Percentiles rank a stretch among this genome's conserved stretches.
Conservation (phyloP, 2,113 vertebrate genomes). For the Chrysochloris asiatica region DNA sequence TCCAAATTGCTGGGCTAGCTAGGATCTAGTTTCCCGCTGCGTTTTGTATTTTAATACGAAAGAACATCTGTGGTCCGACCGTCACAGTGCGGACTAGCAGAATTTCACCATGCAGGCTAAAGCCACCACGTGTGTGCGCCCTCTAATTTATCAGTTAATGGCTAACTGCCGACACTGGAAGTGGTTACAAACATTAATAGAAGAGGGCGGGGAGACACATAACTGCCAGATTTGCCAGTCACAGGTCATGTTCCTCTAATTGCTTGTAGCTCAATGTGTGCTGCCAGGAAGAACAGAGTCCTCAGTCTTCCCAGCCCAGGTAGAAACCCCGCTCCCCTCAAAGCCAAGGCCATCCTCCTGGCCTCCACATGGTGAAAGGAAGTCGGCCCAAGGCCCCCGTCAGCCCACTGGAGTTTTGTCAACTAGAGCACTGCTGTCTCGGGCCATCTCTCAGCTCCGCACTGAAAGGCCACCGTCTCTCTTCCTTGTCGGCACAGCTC, state of each 20-base stretch:
- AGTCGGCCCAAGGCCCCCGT: too few species aligned
- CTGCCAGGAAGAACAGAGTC: too few species aligned
- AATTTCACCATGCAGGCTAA: too few species aligned
- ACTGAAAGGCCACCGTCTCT: background rate
- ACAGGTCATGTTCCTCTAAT: fast-evolving
- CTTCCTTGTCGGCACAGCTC: too few species aligned
- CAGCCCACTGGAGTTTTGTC: background rate
- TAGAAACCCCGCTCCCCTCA: fast-evolving
- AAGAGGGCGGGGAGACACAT: background rate
- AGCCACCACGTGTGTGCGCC: fast-evolving
- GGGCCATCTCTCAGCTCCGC: too few species aligned
- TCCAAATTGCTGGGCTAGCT: background rate
- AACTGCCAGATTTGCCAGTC: background rate
- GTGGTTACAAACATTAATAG: background rate
- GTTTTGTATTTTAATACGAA: background rate
- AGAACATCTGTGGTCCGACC: background rate
- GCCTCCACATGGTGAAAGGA: too few species aligned
- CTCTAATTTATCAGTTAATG: background rate
- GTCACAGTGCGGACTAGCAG: too few species aligned
- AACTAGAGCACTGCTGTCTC: background rate
- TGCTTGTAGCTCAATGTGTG: fast-evolving
- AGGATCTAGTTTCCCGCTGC: background rate
- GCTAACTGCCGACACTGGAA: background rate
- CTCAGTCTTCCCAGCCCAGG: fast-evolving
- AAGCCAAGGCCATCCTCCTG: background rate